Base-by-base conservation (phyloP, 2,113 vertebrate genomes). In the Dasyornis broadbenti region DNA sequence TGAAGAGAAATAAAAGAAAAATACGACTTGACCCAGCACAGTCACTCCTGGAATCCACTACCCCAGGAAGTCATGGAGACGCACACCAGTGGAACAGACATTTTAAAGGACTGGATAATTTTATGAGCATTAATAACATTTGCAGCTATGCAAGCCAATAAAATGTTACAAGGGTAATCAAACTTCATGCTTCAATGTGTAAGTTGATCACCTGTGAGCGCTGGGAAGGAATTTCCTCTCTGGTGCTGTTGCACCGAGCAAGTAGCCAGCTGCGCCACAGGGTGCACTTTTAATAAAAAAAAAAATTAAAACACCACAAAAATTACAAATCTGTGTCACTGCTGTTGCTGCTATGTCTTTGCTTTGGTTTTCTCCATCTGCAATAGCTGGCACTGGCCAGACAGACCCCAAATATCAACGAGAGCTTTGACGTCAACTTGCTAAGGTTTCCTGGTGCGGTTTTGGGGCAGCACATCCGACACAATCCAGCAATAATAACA, bases 91-190 rank as follows among this genome's bases (percentile, higher is more conserved):
- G 56, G 78, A 97, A 96, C 76, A 95, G 87, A 82, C 82, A 59
- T 95, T 95, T 96, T 97, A 96, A 97, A 85, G 91, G 68, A 95
- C 83, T 96, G 95, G 80, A 89, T 95, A 95, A 96, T 94, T 96
- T 97, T 97, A 97, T 96, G 95, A 95, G 91, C 94, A 94, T 97
- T 97, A 97, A 97, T 96, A 97, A 97, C 96, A 94, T 97, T 96
- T 97, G 92, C 96, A 96, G 92, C 95, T 97, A 94, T 95, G 95
- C 91, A 95, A 95, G 95, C 95, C 92, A 97, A 95, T 96, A 97
- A 97, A 97, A 96, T 53, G 86, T 96, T 97, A 95, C 95, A 96
- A 86, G 94, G 86, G 92, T 86, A 95, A 95, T 97, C 97, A 97
- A 97, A 96, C 95, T 92, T 95, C 93, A 95, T 96, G 95, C 91